These are phyloP conservation scores for Galeopterus variegatus DNA, from an alignment of 2,113 vertebrate species.

Conservation along the genomic window DNA sequence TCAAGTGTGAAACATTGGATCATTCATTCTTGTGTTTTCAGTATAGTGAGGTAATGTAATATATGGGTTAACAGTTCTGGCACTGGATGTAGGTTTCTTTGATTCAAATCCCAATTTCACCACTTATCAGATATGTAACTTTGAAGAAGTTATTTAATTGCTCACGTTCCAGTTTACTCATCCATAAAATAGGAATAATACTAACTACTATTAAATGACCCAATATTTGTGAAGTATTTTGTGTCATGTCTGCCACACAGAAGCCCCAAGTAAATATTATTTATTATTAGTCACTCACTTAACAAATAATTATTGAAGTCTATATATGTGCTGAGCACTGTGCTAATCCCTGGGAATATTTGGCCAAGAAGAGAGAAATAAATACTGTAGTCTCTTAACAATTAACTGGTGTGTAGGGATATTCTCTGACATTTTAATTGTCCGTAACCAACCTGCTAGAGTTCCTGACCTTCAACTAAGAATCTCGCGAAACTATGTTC, in stretches of 20 bases:
- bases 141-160: slow-evolving; percentile 52
- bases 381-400: background rate
- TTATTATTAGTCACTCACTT: slow-evolving; percentile 47
- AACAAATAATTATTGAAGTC: slow-evolving; percentile 38
- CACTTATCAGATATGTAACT: background rate
- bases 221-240: slow-evolving; percentile 22
- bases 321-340: background rate
- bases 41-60: background rate
- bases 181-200: slow-evolving; percentile 24
- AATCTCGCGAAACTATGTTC: background rate
- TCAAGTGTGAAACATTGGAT: background rate
- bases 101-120: slow-evolving; percentile 25
- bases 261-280: slow-evolving; percentile 65
- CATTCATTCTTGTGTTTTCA: slow-evolving; percentile 6
- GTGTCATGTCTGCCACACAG: background rate
- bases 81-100: background rate
- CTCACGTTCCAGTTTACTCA: slow-evolving; percentile 1
- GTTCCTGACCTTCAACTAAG: background rate
- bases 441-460: background rate
- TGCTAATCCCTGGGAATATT: slow-evolving; percentile 25
- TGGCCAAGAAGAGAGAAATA: background rate
- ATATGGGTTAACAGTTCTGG: background rate
- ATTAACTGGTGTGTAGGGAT: background rate
- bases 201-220: background rate
- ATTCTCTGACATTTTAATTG: slow-evolving; percentile 34